Evolutionary conservation across 2,888 invertebrate genomes (phyloP), one percentile per base, ranked within the genome.

Genomic region (Hofmannophila pseudospretella): DNA sequence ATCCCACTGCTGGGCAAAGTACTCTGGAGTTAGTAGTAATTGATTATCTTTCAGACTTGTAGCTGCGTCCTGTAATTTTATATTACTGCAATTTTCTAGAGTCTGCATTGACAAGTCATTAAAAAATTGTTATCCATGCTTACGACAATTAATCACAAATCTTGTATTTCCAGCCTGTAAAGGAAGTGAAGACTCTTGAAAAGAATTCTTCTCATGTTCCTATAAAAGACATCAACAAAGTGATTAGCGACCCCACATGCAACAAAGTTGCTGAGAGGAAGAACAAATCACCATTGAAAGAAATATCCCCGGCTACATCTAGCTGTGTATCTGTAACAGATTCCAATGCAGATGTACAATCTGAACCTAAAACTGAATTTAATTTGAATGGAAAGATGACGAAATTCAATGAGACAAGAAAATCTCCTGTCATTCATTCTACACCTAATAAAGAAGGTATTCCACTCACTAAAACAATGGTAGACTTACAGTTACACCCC

Each of bases 391-490:
- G 75, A 3, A 84, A 75, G 56, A 72, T 70, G 54, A 67, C 75
- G 52, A 85, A 85, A 44, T 67, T 79, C 12, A 78, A 64, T 62
- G 85, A 85, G 54, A 70, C 75, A 26, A 64, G 77, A 16, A 84
- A 82, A 52, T 82, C 86, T 32, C 84, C 85, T 10, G 58, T 86
- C 29, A 69, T 82, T 42, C 84, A 84, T 48, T 86, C 86, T 38
- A 85, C 85, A 23, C 82, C 85, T 22, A 86, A 77, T 44, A 85
- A 85, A 60, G 85, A 85, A 50, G 76, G 78, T 11, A 78, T 75
- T 44, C 85, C 85, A 25, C 60, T 85, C 8, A 85, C 85, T 14
- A 86, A 86, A 56, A 82, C 74, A 1, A 85, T 84, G 85, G 82
- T 86, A 2, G 76, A 86, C 36, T 70, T 71, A 49, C 85, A 85